Evolutionary conservation across 2,113 vertebrate genomes (phyloP).

Genomic region (Eupsittula cactorum): DNA sequence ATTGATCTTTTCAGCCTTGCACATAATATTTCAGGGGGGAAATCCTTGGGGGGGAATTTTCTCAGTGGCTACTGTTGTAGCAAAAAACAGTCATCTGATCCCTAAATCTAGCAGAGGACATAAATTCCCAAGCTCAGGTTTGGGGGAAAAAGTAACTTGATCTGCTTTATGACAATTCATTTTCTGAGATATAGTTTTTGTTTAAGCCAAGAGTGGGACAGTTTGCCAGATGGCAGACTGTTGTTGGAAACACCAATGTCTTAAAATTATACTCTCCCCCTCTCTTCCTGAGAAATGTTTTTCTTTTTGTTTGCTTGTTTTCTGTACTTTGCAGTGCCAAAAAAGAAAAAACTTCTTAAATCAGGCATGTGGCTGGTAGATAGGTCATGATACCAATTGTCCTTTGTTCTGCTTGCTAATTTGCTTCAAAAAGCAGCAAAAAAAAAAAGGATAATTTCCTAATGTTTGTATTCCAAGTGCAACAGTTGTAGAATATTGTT

Average conservation of each 20-base stretch:
- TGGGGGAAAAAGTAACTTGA: not conserved
- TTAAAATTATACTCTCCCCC: not conserved
- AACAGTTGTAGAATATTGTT: not conserved
- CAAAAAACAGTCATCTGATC: not conserved
- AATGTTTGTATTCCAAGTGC: not conserved
- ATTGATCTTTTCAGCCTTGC: not conserved
- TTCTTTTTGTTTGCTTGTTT: not conserved
- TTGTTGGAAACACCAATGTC: not conserved
- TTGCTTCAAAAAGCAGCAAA: not conserved
- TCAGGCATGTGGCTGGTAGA: rapidly evolving
- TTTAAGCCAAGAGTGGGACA: not conserved
- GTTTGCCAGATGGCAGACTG: not conserved
- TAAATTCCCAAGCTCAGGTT: not conserved
- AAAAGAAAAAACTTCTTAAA: not conserved
- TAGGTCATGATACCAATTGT: not conserved
- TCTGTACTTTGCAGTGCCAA: not conserved
- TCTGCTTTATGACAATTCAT: not conserved
- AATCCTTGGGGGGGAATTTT: not conserved
- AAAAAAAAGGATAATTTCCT: not conserved
- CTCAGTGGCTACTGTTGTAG: not conserved
- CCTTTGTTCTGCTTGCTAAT: not conserved
- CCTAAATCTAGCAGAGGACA: not conserved
- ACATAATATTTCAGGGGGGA: not conserved
- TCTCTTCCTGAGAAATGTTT: not conserved
- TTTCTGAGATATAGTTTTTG: not conserved